These are phyloP conservation scores for Anarrhichthys ocellatus DNA, from an alignment of 2,113 vertebrate species.

Conservation along the genomic window DNA sequence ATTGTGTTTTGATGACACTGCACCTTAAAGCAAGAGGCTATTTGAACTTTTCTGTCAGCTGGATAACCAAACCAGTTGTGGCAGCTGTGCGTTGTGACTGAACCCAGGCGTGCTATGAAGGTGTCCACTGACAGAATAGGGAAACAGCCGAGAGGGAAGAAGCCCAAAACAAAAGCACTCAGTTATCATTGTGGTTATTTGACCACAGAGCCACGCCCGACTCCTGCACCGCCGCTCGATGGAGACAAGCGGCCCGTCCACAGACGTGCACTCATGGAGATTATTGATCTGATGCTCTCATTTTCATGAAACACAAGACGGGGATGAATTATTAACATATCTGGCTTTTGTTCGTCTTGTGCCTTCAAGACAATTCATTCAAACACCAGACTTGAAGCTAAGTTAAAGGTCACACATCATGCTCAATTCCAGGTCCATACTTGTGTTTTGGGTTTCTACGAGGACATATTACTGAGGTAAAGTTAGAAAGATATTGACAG, in stretches of 20 bases:
- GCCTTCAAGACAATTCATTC: neutral
- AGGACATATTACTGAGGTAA: neutral
- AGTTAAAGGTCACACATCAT: neutral
- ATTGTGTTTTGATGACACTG: neutral
- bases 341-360: slow-evolving; percentile 38
- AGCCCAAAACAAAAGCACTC: neutral
- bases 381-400: neutral
- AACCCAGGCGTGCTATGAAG: slow-evolving; percentile 5
- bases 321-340: slow-evolving; percentile 73
- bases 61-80: slow-evolving; percentile 14
- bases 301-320: slow-evolving; percentile 67
- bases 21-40: neutral
- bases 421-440: neutral
- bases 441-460: neutral
- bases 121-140: slow-evolving; percentile 2
- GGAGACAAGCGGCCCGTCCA: slow-evolving; percentile 25
- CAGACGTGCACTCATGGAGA: slow-evolving; percentile 7
- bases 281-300: slow-evolving; percentile 59
- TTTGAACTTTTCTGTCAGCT: slow-evolving; percentile 21
- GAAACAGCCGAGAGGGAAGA: neutral
- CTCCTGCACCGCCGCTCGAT: slow-evolving; percentile 14
- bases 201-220: slow-evolving; percentile 37
- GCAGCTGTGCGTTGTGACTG: slow-evolving; percentile 38
- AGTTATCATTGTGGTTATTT: slow-evolving; percentile 26
- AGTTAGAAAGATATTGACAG: too few relatives aligned